Conservation (phyloP, 2,888 invertebrate genomes). For the Deilephila porcellus region DNA sequence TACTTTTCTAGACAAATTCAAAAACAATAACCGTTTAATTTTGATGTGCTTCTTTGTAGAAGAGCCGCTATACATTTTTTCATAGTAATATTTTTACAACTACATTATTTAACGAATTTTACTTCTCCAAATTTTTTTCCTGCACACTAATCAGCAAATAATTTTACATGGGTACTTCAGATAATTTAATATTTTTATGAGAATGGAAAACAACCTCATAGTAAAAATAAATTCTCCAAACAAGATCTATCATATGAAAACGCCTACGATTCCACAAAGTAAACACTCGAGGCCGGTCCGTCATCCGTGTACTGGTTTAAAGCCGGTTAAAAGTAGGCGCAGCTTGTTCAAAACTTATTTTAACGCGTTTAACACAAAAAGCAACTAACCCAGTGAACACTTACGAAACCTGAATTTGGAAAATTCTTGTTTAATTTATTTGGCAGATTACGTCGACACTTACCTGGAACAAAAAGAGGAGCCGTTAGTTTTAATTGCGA, state of each 20-base stretch:
- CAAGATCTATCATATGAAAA: slow-evolving; percentile 32
- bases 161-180: no score
- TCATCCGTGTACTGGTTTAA: slow-evolving; percentile 35
- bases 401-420: background rate
- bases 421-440: background rate
- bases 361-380: slow-evolving; percentile 16
- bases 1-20: no score
- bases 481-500: background rate
- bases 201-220: no score
- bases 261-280: slow-evolving; percentile 34
- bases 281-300: slow-evolving; percentile 29
- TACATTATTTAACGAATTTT: no score
- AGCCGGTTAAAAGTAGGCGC: slow-evolving; percentile 30
- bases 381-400: slow-evolving; percentile 18
- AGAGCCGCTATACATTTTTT: no score
- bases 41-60: no score
- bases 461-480: slow-evolving; percentile 51
- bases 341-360: slow-evolving; percentile 22
- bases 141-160: no score
- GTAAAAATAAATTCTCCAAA: background rate
- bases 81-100: no score
- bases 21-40: no score
- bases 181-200: no score
- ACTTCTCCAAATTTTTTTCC: no score
- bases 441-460: slow-evolving; percentile 38